A percentile compares a stretch with the other conserved stretches of the same genome.
Evolutionary conservation across 2,888 invertebrate genomes (phyloP).

Genomic region (Dysmachus trigonus): DNA sequence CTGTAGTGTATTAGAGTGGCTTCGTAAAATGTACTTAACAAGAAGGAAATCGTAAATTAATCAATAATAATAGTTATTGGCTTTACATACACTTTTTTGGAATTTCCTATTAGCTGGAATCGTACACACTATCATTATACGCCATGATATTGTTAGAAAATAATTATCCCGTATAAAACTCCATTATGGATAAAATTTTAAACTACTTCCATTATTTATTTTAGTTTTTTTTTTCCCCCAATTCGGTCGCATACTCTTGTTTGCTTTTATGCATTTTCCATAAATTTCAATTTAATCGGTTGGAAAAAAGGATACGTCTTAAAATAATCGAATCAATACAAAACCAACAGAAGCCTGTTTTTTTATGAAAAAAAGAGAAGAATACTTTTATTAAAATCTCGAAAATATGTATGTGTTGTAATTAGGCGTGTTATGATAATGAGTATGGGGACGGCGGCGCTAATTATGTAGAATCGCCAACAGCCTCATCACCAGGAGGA

Average conservation of each 20-base stretch:
- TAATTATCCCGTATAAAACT: not conserved
- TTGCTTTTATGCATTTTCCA: not conserved
- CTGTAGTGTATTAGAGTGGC: no score
- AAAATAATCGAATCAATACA: slow-evolving; percentile 13
- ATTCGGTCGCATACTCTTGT: not conserved
- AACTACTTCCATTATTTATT: no score
- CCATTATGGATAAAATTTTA: not conserved
- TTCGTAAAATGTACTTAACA: not conserved
- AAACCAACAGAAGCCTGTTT: slow-evolving; percentile 14
- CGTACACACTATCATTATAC: not conserved
- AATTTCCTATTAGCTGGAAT: not conserved
- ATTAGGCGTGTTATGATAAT: slow-evolving; percentile 61
- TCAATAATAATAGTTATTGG: not conserved
- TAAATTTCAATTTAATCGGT: not conserved
- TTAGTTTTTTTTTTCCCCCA: not conserved
- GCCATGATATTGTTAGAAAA: not conserved
- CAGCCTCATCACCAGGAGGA: slow-evolving; percentile 65
- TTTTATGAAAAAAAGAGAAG: slow-evolving; percentile 17
- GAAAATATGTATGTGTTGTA: slow-evolving; percentile 18
- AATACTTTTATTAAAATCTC: not conserved
- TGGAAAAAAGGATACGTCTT: not conserved
- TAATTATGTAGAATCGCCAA: slow-evolving; percentile 57
- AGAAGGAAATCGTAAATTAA: not conserved
- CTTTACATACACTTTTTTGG: not conserved
- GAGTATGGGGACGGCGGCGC: slow-evolving; percentile 32